Evolutionary conservation across 2,888 invertebrate genomes (phyloP).

Genomic region (Leptinotarsa peninsularis): DNA sequence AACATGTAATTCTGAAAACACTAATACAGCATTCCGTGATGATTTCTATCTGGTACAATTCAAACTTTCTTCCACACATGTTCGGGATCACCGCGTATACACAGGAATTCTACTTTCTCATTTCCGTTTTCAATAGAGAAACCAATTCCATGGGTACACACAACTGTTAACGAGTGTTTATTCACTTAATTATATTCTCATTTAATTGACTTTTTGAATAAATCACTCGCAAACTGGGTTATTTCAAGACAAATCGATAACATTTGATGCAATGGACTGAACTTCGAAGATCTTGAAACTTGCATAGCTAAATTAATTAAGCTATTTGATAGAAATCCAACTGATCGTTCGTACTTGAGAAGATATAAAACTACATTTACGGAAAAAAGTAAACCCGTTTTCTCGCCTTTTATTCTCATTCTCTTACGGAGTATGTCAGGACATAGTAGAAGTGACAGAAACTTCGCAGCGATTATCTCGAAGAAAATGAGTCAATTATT

Average conservation of each 20-base stretch:
- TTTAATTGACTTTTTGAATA: slow-evolving; percentile 17
- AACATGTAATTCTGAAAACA: too few relatives aligned
- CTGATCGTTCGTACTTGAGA: slow-evolving; percentile 8
- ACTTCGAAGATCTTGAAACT: neutral
- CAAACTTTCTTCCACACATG: slow-evolving; percentile 2
- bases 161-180: slow-evolving; percentile 21
- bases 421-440: neutral
- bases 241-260: slow-evolving; percentile 7
- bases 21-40: too few relatives aligned
- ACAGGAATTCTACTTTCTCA: slow-evolving; percentile 22
- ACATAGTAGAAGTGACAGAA: neutral
- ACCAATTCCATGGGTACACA: slow-evolving; percentile 4
- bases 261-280: slow-evolving; percentile 15
- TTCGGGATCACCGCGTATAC: slow-evolving; percentile 2
- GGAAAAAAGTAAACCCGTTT: slow-evolving; percentile 25
- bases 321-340: slow-evolving; percentile 23
- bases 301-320: slow-evolving; percentile 15
- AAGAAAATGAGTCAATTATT: slow-evolving; percentile 4
- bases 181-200: slow-evolving; percentile 20
- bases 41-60: neutral
- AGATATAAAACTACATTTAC: slow-evolving; percentile 23
- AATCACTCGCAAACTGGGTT: slow-evolving; percentile 21
- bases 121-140: slow-evolving; percentile 20
- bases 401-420: slow-evolving; percentile 8
- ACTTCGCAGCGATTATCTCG: neutral